phyloP scores from a whole-genome alignment of 1,140 invertebrate species.

The Propsilocerus akamusi region DNA sequence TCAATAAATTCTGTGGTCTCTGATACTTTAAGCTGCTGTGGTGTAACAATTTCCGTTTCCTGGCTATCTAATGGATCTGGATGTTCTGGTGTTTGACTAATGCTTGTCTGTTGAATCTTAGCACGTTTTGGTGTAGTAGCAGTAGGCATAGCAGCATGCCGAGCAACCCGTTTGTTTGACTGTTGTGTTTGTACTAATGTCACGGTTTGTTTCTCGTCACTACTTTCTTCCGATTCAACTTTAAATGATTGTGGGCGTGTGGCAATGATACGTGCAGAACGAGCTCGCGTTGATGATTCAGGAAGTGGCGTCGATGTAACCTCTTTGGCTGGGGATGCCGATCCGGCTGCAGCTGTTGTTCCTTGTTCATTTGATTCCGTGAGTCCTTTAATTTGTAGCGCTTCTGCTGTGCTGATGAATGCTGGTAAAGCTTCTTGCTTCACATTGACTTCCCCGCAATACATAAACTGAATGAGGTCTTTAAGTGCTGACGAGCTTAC shows the following conservation, averaged over 20 bases:
- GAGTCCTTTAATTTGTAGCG: conserved; percentile 67
- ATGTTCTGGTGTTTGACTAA: neutral
- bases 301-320: conserved; percentile 14
- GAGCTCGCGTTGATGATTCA: conserved; percentile 10
- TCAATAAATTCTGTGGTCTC: conserved; percentile 17
- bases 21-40: neutral
- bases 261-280: neutral
- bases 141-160: conserved; percentile 4
- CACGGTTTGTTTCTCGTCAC: conserved; percentile 16
- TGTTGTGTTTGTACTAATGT: conserved; percentile 11
- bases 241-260: conserved; percentile 13
- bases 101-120: conserved; percentile 7
- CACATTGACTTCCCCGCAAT: conserved; percentile 71
- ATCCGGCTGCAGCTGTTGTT: conserved; percentile 12
- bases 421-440: conserved; percentile 62
- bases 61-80: conserved; percentile 11
- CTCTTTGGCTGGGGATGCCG: conserved; percentile 11
- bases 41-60: conserved; percentile 8
- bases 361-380: conserved; percentile 23
- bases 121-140: conserved; percentile 9
- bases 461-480: conserved; percentile 71
- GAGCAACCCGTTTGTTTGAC: conserved; percentile 5
- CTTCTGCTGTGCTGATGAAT: conserved; percentile 69
- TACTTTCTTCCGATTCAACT: conserved; percentile 23
- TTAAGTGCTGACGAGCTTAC: conserved; percentile 53